phyloP scores from a whole-genome alignment of 1,140 invertebrate genomes.

The Heliothis virescens region DNA sequence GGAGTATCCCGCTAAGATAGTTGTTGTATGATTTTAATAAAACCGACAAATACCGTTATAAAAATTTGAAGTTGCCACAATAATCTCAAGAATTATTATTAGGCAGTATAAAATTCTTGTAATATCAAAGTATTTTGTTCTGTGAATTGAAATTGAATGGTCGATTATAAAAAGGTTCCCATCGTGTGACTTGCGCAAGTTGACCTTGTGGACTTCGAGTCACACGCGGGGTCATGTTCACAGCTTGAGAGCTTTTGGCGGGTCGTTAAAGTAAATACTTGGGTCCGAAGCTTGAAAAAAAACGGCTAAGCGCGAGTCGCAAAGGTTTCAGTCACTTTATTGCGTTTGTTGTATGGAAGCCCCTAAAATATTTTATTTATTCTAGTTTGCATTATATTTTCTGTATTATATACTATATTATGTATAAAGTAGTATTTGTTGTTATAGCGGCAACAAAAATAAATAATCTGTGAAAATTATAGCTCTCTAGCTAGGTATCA shows the following conservation, averaged over 20 bases:
- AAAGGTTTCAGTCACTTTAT: too few relatives aligned
- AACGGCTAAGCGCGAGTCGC: too few relatives aligned
- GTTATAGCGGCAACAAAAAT: too few relatives aligned
- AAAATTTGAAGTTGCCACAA: neutral
- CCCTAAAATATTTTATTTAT: too few relatives aligned
- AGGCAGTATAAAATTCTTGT: slow-evolving; percentile 15
- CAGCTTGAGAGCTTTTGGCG: slow-evolving; percentile 33
- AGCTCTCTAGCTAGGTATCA: too few relatives aligned
- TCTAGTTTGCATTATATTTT: too few relatives aligned
- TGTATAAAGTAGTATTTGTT: too few relatives aligned
- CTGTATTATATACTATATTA: too few relatives aligned
- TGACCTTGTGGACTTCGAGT: slow-evolving; percentile 29
- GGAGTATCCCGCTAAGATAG: neutral
- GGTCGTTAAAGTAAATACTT: slow-evolving; percentile 32
- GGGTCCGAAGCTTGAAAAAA: neutral
- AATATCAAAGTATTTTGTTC: slow-evolving; percentile 19
- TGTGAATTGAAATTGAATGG: slow-evolving; percentile 33
- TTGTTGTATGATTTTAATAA: neutral
- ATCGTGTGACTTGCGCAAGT: slow-evolving; percentile 31
- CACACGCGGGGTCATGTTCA: slow-evolving; percentile 30
- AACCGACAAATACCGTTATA: neutral
- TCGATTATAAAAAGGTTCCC: slow-evolving; percentile 34
- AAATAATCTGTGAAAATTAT: too few relatives aligned
- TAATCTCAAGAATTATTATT: slow-evolving; percentile 30
- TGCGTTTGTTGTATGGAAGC: too few relatives aligned